Base-by-base conservation (phyloP, 2,113 vertebrate species). In the Tringa solitaria region DNA sequence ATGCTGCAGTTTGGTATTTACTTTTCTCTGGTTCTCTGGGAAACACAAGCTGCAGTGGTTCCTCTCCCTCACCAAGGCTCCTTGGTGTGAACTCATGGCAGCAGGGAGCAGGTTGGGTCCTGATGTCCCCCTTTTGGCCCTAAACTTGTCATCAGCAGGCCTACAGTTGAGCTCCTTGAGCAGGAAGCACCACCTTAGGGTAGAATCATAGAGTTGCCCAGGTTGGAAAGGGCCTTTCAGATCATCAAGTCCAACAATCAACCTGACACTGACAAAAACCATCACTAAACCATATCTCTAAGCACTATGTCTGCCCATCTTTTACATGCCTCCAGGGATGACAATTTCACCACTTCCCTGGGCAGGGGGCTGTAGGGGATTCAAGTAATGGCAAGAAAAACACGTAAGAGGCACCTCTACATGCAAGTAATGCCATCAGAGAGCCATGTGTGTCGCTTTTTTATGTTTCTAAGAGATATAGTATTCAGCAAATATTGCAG, bases 401-500 rank as follows among this genome's bases (percentile, higher is more conserved):
- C 53, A 61, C 1, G 1, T 27, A 65, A 93, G 46, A 69, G 13
- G 4, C n/a, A 80, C 45, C 35, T 63, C 92, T 65, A n/a, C 14
- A 37, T 77, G 17, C 57, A 87, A 60, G 46, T 86, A 75, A 12
- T 75, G 16, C 19, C 69, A 22, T 27, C 24, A 10, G 24, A 43
- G 30, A 68, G 14, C 8, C 23, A 4, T n/a, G 33, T 23, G 35
- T 76, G 27, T 85, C 63, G 65, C 15, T 68, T 93, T 76, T 74
- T 77, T 35, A 20, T 74, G 37, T 75, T 94, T 93, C 65, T 87
- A 54, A 72, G 57, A 45, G n/a, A 37, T 19, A 46, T 70, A 14
- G 4, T 50, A 51, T 86, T 86, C 65, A 70, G 53, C 74, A 96
- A 95, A 57, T 89, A 93, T 76, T 89, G 33, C 19, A 82, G 27